Evolutionary conservation across 2,797 vertebrate genomes (phyloP), one percentile per base, ranked within the genome.

Genomic region (Loriculus beryllinus): DNA sequence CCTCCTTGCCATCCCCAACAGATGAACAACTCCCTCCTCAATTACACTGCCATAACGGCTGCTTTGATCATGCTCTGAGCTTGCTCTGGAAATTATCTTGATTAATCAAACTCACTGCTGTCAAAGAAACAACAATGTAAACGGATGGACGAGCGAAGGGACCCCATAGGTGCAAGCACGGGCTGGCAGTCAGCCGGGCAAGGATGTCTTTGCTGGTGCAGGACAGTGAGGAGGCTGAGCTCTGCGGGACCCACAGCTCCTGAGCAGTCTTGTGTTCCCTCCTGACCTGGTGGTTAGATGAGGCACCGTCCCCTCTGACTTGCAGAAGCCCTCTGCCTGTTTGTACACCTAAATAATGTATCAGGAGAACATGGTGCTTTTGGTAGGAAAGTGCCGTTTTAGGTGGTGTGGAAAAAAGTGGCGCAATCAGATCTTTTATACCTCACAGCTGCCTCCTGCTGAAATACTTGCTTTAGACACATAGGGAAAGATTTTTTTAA

Each of bases 11-110:
- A 65, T 91, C 77, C 94, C 82, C 49, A 0, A 54, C 62, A 83
- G 93, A 90, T 78, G 49, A 86, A 40, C 85, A 93, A 43, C 70
- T 96, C 93, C 82, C 93, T 94, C 69, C 94, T 83, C 82, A 91
- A 91, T 94, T 90, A 88, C 0, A 0, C 49, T 88, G 89, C 85
- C 85, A 4, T 81, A 81, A 69, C 23, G 25, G 52, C 85, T 29
- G 63, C 94, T 96, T 96, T 94, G 87, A 91, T 96, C 89, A 13
- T 0, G 5, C 91, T 59, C 59, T 21, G 63, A 79, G 86, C 67
- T 82, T 13, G 4, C 15, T 42, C 22, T 85, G 75, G 71, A 89
- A 60, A 77, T 93, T 12, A 42, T 10, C 88, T 74, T 33, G 86
- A 33, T 88, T 54, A 65, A 28, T 92, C 86, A 47, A 76, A 13